phyloP scores from a whole-genome alignment of 35 echinoderm and acorn worm genomes.

The Ptychodera flava region DNA sequence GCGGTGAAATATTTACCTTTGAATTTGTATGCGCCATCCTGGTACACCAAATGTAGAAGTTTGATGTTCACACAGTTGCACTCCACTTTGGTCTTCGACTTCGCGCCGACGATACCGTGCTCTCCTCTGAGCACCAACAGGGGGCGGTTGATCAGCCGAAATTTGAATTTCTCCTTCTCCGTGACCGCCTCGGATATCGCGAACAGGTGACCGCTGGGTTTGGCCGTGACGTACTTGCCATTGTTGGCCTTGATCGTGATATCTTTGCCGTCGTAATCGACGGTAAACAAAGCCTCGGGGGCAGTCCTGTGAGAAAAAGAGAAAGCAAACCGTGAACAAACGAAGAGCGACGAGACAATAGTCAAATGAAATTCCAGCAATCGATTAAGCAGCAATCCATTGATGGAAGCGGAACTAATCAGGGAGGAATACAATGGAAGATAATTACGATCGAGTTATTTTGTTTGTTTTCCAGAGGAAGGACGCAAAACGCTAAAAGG shows the following conservation, averaged over 20 bases:
- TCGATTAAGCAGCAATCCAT: no score
- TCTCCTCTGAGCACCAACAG: constrained; percentile 14
- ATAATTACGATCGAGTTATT: no score
- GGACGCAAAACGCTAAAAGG: no score
- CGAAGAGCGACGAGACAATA: no score
- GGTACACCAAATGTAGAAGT: constrained; percentile 1
- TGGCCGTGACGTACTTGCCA: constrained; percentile 17
- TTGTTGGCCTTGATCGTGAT: constrained; percentile 7
- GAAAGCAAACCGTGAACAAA: no score
- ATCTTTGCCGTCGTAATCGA: constrained; percentile 27
- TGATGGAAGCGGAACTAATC: no score
- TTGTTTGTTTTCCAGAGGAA: no score
- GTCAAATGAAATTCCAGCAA: no score
- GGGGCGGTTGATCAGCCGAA: constrained; percentile 33
- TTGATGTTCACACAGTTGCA: constrained; percentile 19
- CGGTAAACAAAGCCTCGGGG: constrained; percentile 1
- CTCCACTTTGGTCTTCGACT: constrained; percentile 14
- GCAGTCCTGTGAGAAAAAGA: background rate
- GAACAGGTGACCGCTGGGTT: constrained; percentile 17
- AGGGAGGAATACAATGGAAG: no score
- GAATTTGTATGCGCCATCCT: constrained; percentile 19
- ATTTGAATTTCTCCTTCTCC: constrained; percentile 12
- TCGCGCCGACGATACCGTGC: constrained; percentile 24
- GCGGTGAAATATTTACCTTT: no score
- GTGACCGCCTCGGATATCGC: background rate